phyloP scores from a whole-genome alignment of 2,888 invertebrate genomes.

The Cantharis nigra region DNA sequence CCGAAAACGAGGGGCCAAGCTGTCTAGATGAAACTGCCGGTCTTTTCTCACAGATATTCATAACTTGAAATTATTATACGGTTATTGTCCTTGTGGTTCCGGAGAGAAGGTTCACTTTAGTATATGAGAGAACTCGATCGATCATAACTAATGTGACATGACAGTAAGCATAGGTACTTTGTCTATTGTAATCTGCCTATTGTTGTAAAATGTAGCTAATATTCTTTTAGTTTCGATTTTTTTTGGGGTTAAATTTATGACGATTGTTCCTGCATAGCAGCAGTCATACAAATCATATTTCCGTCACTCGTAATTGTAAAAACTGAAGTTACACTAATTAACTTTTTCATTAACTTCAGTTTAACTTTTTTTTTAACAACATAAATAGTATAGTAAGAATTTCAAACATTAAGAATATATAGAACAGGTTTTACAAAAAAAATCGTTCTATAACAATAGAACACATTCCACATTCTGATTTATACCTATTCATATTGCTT shows the following conservation, averaged over 20 bases:
- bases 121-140: conserved; percentile 46
- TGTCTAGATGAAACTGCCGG: conserved; percentile 46
- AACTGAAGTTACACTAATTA: background rate
- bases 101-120: conserved; percentile 42
- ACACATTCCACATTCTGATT: background rate
- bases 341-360: background rate
- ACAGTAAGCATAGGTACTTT: conserved; percentile 56
- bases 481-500: background rate
- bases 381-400: background rate
- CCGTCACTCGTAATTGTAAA: background rate
- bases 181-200: conserved; percentile 58
- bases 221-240: conserved; percentile 48
- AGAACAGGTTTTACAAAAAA: background rate
- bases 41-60: conserved; percentile 49
- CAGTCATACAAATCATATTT: background rate
- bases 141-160: conserved; percentile 58
- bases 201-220: conserved; percentile 50
- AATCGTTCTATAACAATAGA: background rate
- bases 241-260: conserved; percentile 2
- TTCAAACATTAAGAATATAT: background rate
- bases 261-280: background rate
- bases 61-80: conserved; percentile 29
- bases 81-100: conserved; percentile 40
- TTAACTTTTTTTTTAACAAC: background rate
- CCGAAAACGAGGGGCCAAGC: conserved; percentile 51